Percentiles rank a stretch among this genome's conserved stretches.
Evolutionary conservation across 1,140 invertebrate species (phyloP).

Genomic region (Neodiprion pinetum): DNA sequence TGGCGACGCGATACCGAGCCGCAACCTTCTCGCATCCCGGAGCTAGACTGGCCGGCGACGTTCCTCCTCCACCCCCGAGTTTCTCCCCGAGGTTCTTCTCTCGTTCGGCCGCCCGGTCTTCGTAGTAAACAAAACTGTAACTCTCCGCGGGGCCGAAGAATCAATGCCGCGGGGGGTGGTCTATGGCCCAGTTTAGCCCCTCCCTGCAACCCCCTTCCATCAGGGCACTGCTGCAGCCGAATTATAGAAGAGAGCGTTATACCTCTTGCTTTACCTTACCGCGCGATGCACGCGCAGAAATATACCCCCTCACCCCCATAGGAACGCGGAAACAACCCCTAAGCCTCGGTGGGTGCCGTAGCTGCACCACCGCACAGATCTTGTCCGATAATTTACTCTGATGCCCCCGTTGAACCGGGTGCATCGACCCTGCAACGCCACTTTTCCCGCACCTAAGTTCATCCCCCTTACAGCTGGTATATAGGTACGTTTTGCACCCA

Average conservation of each 20-base stretch:
- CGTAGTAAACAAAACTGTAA: slow-evolving; percentile 64
- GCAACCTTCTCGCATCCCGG: slow-evolving; percentile 21
- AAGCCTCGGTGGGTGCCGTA: too few relatives aligned
- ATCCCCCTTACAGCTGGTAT: too few relatives aligned
- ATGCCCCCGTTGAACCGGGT: background rate
- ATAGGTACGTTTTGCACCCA: too few relatives aligned
- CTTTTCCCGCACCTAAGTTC: background rate
- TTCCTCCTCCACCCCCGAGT: background rate
- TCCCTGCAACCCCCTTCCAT: too few relatives aligned
- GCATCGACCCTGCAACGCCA: background rate
- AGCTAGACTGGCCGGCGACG: slow-evolving; percentile 58
- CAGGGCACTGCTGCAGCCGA: too few relatives aligned
- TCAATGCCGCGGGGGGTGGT: slow-evolving; percentile 44
- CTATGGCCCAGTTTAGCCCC: too few relatives aligned
- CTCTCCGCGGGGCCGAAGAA: slow-evolving; percentile 56
- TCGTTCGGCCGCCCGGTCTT: slow-evolving; percentile 37
- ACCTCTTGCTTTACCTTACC: background rate
- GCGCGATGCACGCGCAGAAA: too few relatives aligned
- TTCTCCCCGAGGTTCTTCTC: too few relatives aligned
- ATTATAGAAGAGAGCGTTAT: background rate
- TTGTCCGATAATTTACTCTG: too few relatives aligned
- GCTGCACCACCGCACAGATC: too few relatives aligned
- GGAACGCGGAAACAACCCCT: too few relatives aligned
- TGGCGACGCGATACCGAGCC: slow-evolving; percentile 19
- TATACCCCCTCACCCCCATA: background rate